Percentiles rank a stretch among this genome's conserved stretches.
These are phyloP conservation scores for Falco punctatus DNA, from an alignment of 2,113 vertebrate species.

Conservation along the genomic window DNA sequence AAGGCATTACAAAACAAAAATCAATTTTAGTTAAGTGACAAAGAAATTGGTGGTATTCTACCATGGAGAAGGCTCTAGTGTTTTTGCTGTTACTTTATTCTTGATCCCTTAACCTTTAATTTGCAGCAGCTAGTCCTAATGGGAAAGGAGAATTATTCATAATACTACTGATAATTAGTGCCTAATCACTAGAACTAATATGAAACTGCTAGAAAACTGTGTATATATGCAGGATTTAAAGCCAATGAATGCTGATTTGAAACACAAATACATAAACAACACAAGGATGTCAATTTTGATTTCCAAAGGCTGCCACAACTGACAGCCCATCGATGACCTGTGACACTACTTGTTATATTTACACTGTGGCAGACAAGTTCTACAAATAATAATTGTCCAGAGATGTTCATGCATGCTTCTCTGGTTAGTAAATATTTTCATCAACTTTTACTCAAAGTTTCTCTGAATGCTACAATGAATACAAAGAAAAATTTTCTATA, in stretches of 20 bases:
- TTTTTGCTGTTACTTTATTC: neutral
- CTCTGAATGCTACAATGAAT: neutral
- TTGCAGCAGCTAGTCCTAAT: neutral
- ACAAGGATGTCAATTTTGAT: neutral
- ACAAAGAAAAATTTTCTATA: neutral
- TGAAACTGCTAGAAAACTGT: neutral
- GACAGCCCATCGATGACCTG: neutral
- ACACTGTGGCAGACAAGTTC: neutral
- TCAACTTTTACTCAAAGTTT: neutral
- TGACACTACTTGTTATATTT: neutral
- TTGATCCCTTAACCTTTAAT: neutral
- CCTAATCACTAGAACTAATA: neutral
- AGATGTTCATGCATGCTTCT: neutral
- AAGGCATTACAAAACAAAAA: neutral
- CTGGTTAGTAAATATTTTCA: neutral
- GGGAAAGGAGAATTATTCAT: neutral
- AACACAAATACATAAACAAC: neutral
- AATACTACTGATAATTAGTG: neutral
- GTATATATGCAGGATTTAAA: neutral
- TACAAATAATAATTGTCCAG: neutral
- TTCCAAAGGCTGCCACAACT: neutral
- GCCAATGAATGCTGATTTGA: neutral
- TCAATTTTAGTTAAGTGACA: neutral
- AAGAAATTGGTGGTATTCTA: neutral
- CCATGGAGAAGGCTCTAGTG: neutral